A percentile compares a stretch with the other conserved stretches of the same genome.
Conservation (phyloP, 2,888 invertebrate genomes). For the Melanophora roralis region DNA sequence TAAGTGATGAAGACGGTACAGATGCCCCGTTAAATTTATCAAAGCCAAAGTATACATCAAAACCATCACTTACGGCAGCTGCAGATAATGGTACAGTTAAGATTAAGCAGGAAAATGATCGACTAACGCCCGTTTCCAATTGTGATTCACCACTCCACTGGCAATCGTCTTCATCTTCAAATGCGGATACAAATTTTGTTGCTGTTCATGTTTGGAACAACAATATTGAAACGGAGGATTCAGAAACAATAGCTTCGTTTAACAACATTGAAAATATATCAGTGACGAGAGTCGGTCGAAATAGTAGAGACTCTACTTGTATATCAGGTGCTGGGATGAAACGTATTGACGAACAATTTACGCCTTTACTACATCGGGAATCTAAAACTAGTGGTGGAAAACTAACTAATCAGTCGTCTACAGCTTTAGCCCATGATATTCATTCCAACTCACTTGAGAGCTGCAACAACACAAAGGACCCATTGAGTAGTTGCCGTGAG, state of each 20-base stretch:
- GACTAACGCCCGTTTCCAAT: constrained; percentile 46
- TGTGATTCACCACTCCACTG: constrained; percentile 49
- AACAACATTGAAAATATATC: constrained; percentile 53
- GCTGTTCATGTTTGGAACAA: constrained; percentile 70
- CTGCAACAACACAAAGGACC: constrained; percentile 82
- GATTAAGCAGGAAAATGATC: constrained; percentile 41
- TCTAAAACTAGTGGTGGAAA: constrained; percentile 15
- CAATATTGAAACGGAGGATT: constrained; percentile 52
- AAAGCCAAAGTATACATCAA: constrained; percentile 86
- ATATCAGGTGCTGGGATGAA: constrained; percentile 40
- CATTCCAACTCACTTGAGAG: constrained; percentile 49
- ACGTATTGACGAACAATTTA: constrained; percentile 3
- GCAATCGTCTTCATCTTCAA: constrained; percentile 66
- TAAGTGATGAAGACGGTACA: constrained; percentile 73
- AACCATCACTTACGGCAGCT: constrained; percentile 61
- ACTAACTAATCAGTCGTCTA: constrained; percentile 8
- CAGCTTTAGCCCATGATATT: constrained; percentile 59
- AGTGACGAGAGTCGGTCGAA: constrained; percentile 22
- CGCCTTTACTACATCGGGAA: background rate
- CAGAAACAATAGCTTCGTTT: constrained; percentile 47
- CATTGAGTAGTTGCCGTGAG: constrained; percentile 74
- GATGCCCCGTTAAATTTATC: constrained; percentile 93
- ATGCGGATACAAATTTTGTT: constrained; percentile 79
- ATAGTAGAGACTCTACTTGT: constrained; percentile 26
- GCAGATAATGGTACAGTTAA: constrained; percentile 39